A percentile compares a stretch with the other conserved stretches of the same genome.
Conservation (phyloP, 2,113 vertebrate genomes). For the Seriola dumerili region DNA sequence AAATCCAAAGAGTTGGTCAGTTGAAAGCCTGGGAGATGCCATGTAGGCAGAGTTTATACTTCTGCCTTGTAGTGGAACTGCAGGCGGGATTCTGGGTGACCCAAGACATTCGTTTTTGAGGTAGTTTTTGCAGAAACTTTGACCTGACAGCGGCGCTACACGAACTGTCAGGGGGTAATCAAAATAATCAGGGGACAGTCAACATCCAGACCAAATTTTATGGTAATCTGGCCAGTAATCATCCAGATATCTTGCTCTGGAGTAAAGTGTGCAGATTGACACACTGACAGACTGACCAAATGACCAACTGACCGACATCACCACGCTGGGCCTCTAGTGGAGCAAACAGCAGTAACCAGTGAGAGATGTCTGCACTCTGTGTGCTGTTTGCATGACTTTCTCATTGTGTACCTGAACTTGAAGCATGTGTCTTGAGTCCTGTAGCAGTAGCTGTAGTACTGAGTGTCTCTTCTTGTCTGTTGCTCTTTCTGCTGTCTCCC, state of each 20-base stretch:
- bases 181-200: neutral
- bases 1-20: too few species aligned
- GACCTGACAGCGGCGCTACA: neutral
- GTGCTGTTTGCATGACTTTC: slow-evolving; percentile 64
- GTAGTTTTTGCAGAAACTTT: neutral
- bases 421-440: slow-evolving; percentile 70
- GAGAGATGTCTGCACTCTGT: slow-evolving; percentile 32
- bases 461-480: slow-evolving; percentile 82
- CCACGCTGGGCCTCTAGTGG: neutral
- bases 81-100: neutral
- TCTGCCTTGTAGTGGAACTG: neutral
- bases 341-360: neutral
- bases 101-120: neutral
- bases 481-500: slow-evolving; percentile 81
- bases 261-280: neutral
- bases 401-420: slow-evolving; percentile 34
- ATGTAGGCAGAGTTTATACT: neutral
- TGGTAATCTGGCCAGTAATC: neutral
- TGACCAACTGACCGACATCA: neutral
- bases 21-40: neutral
- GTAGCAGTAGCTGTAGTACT: slow-evolving; percentile 78
- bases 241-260: neutral
- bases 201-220: neutral
- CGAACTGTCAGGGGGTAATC: neutral
- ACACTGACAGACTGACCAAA: neutral